phyloP scores from a whole-genome alignment of 1,140 invertebrate genomes.

The Drosophila elegans region DNA sequence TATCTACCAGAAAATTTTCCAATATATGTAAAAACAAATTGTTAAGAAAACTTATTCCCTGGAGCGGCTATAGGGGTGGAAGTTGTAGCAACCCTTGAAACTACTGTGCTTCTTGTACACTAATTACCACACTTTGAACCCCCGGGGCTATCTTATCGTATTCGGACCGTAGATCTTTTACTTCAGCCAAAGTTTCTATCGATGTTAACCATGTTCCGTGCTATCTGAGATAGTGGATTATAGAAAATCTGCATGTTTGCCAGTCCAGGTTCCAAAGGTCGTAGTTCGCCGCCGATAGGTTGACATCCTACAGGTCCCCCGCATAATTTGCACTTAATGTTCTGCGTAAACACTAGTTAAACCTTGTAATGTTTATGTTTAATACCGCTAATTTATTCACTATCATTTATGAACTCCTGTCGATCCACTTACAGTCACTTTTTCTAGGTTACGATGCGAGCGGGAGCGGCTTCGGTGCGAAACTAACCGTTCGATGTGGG shows the following conservation, averaged over 20 bases:
- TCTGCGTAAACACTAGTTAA: neutral
- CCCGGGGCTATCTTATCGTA: conserved; percentile 29
- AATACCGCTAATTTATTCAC: neutral
- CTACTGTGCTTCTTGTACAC: neutral
- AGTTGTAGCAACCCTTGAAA: conserved; percentile 16
- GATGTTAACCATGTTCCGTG: conserved; percentile 19
- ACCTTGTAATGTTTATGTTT: conserved; percentile 10
- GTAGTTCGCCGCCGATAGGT: conserved; percentile 22
- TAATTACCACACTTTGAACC: conserved; percentile 34
- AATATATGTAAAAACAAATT: neutral
- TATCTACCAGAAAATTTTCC: neutral
- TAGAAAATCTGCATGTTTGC: conserved; percentile 34
- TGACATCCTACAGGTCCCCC: conserved; percentile 2
- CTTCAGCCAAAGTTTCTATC: neutral
- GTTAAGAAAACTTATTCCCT: neutral
- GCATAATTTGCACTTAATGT: neutral
- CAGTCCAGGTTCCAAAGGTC: conserved; percentile 70
- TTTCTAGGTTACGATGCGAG: conserved; percentile 31
- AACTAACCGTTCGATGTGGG: conserved; percentile 16
- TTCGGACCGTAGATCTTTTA: conserved; percentile 9
- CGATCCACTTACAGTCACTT: conserved; percentile 26
- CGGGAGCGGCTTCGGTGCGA: conserved; percentile 52
- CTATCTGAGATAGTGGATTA: conserved; percentile 38
- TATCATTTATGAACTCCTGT: conserved; percentile 6
- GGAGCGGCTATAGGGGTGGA: neutral